Base-by-base conservation (phyloP, 2,888 invertebrate genomes). In the Carabus problematicus region DNA sequence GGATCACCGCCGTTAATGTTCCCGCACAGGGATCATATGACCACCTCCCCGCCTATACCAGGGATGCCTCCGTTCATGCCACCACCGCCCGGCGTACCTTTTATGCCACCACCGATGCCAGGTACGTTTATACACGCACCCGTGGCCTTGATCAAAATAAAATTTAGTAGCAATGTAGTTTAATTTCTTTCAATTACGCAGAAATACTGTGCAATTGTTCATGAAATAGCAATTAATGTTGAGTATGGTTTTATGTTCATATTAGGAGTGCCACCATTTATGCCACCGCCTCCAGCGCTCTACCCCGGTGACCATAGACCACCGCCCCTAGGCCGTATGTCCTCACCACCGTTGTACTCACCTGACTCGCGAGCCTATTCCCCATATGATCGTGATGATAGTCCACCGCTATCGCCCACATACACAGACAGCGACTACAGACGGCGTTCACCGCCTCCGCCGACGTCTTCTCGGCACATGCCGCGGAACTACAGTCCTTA, bases 41-140 rank as follows among this genome's bases (percentile, higher is more conserved):
- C 80, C n/a, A 80, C 79, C 70, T 79, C 81, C 58, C 84, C 84
- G 8, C 85, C 83, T 49, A 83, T 83, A 71, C 84, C 85, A 45
- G 85, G 84, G 70, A 83, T 86, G 77, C 86, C 85, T 70, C 86
- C 84, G 63, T 83, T 88, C 74, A 87, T 88, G 64, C 88, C 86
- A 45, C 85, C 89, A 71, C 88, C 90, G 58, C 87, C 89, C 52
- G 86, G 87, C 69, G 87, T 88, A 70, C 88, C 88, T n/a, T 89
- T 88, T 71, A 86, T 88, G 76, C 88, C 86, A 64, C 86, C 85
- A 61, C 84, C 84, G 59, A 83, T 76, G 19, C 52, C 76, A 72
- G 74, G 76, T 78, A 78, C 40, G 77, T 1, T 19, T 11, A 29
- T 3, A 29, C 29, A 29, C n/a, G n/a, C n/a, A n/a, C n/a, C n/a